Evolutionary conservation across 1,140 invertebrate genomes (phyloP), one percentile per base, ranked within the genome.

Genomic region (Limonius californicus): DNA sequence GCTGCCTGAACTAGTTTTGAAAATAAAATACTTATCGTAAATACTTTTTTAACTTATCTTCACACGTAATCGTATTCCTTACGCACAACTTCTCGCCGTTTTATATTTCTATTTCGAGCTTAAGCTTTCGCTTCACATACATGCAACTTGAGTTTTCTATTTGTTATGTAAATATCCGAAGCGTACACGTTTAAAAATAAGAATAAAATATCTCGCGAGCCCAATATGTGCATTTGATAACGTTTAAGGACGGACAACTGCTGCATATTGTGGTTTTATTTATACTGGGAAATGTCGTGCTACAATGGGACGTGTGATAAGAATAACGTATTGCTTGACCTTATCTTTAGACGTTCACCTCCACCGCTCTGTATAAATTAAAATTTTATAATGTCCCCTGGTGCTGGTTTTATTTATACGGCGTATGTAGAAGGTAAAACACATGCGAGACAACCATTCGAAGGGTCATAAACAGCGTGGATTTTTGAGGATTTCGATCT

Each of bases 261-360:
- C 35, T 39, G 35, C 35, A 39, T 39, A 39, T 39, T 39, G 35
- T 39, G 35, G 35, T 39, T 27, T 11, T 39, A 39, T 39, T 39
- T 39, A 39, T 39, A 39, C 35, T 6, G 35, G 35, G 35, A 39
- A 39, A 39, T 39, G 35, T 39, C 35, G 35, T 39, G 35, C 35
- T n/a, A 39, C 8, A 39, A 39, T 39, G 35, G 35, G 35, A 39
- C 35, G 35, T 39, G 35, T 39, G 35, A 39, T 39, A 39, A 39
- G 35, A 39, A 39, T 39, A 39, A 39, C 35, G 35, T 39, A 39
- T 39, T 39, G 35, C 35, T 39, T 39, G 35, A 39, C 35, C 35
- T 39, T 39, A 39, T 39, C 35, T 39, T 39, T 39, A 39, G 35
- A 39, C 35, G n/a, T 39, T 39, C n/a, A 14, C 35, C 35, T 39